phyloP scores from a whole-genome alignment of 2,113 vertebrate species.

The Apaloderma vittatum region DNA sequence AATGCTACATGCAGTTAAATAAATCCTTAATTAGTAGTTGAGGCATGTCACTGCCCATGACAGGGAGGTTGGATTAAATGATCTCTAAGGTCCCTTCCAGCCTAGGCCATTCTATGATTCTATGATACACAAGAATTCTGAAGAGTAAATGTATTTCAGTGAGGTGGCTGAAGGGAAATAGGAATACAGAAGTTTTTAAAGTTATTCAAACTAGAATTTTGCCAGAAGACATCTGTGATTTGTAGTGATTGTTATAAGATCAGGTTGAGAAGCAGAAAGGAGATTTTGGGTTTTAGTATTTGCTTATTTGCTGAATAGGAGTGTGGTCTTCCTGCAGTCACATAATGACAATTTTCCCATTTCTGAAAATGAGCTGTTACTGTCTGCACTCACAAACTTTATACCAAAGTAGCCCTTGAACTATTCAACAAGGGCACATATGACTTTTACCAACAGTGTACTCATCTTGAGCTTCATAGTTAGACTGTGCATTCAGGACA shows the following conservation, averaged over 20 bases:
- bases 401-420: background rate
- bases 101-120: no score
- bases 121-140: background rate
- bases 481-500: background rate
- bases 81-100: no score
- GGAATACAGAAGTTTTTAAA: background rate
- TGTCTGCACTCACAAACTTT: background rate
- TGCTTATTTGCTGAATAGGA: background rate
- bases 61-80: no score
- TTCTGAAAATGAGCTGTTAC: background rate
- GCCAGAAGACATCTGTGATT: background rate
- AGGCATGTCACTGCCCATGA: no score
- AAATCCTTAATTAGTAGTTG: background rate
- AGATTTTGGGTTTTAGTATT: background rate
- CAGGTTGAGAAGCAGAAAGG: background rate
- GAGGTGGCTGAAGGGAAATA: background rate
- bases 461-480: background rate
- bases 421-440: background rate
- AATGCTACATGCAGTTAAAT: background rate
- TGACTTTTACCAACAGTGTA: accelerated
- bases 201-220: background rate
- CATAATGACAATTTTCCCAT: background rate
- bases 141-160: background rate
- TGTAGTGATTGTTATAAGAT: background rate
- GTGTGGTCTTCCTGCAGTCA: background rate